Base-by-base conservation (phyloP, 2,888 invertebrate genomes). In the Malacosoma neustria region DNA sequence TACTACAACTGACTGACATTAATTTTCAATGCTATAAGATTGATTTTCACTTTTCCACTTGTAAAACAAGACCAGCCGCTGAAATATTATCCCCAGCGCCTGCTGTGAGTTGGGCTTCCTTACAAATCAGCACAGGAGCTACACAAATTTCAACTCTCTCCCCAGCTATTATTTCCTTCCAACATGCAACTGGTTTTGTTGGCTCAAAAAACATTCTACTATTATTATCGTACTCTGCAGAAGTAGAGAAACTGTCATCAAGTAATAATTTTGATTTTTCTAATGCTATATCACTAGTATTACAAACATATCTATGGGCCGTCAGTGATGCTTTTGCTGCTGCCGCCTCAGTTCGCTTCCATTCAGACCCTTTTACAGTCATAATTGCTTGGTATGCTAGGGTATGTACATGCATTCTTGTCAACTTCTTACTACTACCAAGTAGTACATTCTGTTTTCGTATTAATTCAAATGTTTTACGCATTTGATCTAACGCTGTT, bases 51-150 rank as follows among this genome's bases (percentile, higher is more conserved):
- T 75, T 77, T 41, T 84, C 87, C 41, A 91, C 87, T 68, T 92
- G 92, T 37, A 90, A 75, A n/a, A 90, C 91, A 11, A 95, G 75
- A n/a, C 94, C 95, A 1, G 95, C 93, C n/a, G 94, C 93, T 0
- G 95, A 95, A 46, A 95, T 93, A 61, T 95, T 95, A 64, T 95
- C 95, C 0, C 95, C 95, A 6, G 94, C 95, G 0, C 95, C 95
- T 0, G 93, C 95, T 0, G 95, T 95, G 55, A 94, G 89, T 41
- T 90, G 89, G 0, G 93, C 93, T 50, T 92, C 88, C 0, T 93
- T 94, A 59, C 95, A 95, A 2, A 95, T 93, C 14, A 95, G 75
- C 4, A 94, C 94, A 0, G 95, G 95, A 0, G 95, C 93, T 3
- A 95, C 88, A 70, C 95, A 95, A 36, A 95, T 90, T 54, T 93